phyloP scores from a whole-genome alignment of 2,888 invertebrate genomes.

The Lithophane semibrunnea region DNA sequence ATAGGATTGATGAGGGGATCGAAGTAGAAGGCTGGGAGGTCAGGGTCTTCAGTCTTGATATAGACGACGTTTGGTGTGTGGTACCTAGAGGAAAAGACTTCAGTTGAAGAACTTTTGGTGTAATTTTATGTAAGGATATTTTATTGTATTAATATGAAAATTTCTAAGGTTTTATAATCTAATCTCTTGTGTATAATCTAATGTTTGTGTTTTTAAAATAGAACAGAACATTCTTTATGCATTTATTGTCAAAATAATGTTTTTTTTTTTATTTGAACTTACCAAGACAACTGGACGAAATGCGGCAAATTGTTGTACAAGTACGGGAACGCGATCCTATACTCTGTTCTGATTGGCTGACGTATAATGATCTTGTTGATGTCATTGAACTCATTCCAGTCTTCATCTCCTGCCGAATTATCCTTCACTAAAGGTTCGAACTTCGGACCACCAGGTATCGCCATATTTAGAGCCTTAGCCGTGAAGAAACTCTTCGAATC shows the following conservation, averaged over 20 bases:
- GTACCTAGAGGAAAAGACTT: constrained; percentile 93
- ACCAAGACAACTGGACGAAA: constrained; percentile 99
- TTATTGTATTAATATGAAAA: neutral
- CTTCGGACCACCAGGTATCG: constrained; percentile 99
- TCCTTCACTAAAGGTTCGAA: constrained; percentile 99
- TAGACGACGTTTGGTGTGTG: constrained; percentile 99
- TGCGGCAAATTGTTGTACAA: constrained; percentile 99
- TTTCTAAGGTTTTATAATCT: neutral
- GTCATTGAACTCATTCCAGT: constrained; percentile 99
- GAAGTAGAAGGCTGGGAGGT: constrained; percentile 99
- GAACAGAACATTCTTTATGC: neutral
- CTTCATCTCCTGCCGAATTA: constrained; percentile 99
- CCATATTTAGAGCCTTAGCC: constrained; percentile 99
- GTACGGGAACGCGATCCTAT: constrained; percentile 99
- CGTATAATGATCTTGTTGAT: constrained; percentile 99
- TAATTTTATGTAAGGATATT: neutral
- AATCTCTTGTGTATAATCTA: too few relatives aligned
- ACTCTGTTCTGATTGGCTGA: constrained; percentile 99
- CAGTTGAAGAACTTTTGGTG: neutral
- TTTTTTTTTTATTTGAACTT: constrained; percentile 80
- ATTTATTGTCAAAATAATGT: neutral
- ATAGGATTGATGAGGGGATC: constrained; percentile 99
- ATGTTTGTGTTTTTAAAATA: neutral
- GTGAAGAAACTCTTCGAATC: constrained; percentile 99
- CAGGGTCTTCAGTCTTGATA: constrained; percentile 99